These are phyloP conservation scores for Campylomormyrus numenius DNA, from an alignment of 2,113 vertebrate genomes.

Conservation along the genomic window DNA sequence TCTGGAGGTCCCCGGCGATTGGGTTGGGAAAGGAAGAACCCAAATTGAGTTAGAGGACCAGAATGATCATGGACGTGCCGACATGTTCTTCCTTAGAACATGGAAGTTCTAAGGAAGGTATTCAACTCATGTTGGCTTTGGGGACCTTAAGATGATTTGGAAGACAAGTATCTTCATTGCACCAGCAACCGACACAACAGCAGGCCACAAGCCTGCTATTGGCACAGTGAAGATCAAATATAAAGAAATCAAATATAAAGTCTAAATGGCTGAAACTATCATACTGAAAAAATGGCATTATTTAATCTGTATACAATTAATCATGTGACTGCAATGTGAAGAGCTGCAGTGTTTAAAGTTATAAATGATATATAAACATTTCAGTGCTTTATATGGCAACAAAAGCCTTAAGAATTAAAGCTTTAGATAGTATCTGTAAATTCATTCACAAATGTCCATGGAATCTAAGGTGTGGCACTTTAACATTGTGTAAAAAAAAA, in stretches of 20 bases:
- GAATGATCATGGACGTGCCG: neutral
- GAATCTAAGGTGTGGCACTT: neutral
- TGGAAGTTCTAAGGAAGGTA: neutral
- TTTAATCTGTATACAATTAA: neutral
- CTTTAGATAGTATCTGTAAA: neutral
- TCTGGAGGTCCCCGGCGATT: neutral
- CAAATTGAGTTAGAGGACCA: neutral
- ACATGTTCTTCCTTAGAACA: neutral
- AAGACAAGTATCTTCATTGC: neutral
- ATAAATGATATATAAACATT: neutral
- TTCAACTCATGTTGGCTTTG: neutral
- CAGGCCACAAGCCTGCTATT: neutral
- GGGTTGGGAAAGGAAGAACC: neutral
- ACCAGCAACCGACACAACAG: neutral
- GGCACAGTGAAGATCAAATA: neutral
- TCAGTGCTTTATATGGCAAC: neutral
- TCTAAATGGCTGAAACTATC: neutral
- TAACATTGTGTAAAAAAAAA: neutral
- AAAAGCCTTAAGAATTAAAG: neutral
- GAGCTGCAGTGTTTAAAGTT: neutral
- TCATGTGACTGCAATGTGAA: neutral
- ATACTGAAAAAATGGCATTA: neutral
- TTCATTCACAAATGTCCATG: neutral
- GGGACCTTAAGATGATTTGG: neutral
- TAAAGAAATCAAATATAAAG: neutral